phyloP scores from a whole-genome alignment of 35 echinoderm and acorn worm genomes.

The Heliocidaris tuberculata region DNA sequence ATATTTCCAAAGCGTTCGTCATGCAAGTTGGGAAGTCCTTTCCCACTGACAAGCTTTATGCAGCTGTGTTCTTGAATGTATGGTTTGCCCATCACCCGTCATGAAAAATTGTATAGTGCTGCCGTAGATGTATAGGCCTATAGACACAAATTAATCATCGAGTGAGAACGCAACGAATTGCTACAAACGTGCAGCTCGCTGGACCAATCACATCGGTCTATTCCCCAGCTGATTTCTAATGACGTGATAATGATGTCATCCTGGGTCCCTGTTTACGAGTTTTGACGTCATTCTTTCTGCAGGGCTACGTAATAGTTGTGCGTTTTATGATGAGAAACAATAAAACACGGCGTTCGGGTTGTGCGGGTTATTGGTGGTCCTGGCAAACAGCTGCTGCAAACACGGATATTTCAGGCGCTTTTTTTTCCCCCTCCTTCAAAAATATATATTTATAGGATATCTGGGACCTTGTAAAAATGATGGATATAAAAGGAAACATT shows the following conservation, averaged over 20 bases:
- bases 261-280: not conserved
- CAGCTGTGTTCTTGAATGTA: not conserved
- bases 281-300: conserved; percentile 40
- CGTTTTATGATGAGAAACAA: not conserved
- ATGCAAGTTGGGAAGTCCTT: not conserved
- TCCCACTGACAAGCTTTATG: not conserved
- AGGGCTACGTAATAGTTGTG: not conserved
- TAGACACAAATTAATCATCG: not conserved
- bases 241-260: conserved; percentile 34
- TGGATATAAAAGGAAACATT: not conserved
- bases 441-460: not conserved
- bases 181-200: not conserved
- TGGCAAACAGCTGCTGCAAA: not conserved
- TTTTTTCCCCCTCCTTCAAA: not conserved
- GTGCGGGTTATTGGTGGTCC: not conserved
- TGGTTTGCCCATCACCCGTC: not conserved
- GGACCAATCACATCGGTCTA: not conserved
- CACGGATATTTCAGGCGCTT: not conserved
- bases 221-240: not conserved
- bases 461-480: not conserved
- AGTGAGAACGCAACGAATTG: too few species aligned
- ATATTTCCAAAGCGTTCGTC: not conserved
- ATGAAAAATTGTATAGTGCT: too few species aligned
- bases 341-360: not conserved
- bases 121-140: too few species aligned